Evolutionary conservation across 2,113 vertebrate genomes (phyloP).

Genomic region (Xenotilapia flavipinnis): DNA sequence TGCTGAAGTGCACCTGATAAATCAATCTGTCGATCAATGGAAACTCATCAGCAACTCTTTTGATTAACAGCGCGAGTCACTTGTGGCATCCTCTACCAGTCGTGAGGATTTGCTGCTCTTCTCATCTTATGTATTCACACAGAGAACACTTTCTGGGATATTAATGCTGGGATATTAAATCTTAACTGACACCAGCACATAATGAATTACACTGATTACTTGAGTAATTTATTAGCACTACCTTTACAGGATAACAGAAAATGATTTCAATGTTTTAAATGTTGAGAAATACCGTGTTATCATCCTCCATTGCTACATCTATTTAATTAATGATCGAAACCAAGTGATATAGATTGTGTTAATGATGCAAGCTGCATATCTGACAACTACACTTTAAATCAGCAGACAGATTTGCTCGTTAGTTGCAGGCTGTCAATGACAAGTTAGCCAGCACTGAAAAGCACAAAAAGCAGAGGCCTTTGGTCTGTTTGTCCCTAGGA

Average conservation of each 20-base stretch:
- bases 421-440: neutral
- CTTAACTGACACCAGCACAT: neutral
- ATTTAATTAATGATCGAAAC: neutral
- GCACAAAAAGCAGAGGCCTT: conserved; percentile 7
- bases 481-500: conserved; percentile 5
- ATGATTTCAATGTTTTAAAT: neutral
- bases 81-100: neutral
- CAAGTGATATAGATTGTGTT: neutral
- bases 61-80: neutral
- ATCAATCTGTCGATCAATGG: neutral
- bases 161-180: neutral
- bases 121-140: neutral
- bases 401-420: neutral
- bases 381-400: neutral
- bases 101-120: neutral
- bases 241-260: neutral
- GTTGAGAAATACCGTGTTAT: neutral
- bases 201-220: neutral
- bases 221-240: neutral
- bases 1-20: neutral
- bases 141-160: neutral
- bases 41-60: neutral
- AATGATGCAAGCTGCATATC: neutral
- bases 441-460: neutral
- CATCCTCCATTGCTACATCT: neutral